Percentiles rank a stretch among this genome's conserved stretches.
These are phyloP conservation scores for Coracopsis vasa DNA, from an alignment of 2,113 vertebrate species.

Conservation along the genomic window DNA sequence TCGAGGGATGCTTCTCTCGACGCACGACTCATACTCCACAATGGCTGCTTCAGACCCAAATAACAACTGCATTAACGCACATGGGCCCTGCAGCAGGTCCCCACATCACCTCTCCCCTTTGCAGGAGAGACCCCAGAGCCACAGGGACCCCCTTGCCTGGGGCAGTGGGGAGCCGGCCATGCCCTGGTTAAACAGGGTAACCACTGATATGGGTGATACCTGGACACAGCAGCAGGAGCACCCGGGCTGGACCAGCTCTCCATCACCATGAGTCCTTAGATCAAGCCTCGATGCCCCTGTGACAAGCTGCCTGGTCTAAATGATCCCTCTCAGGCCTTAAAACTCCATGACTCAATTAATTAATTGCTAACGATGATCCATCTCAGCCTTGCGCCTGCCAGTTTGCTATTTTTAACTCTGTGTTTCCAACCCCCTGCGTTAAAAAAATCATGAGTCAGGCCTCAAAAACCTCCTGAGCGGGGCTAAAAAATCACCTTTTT, in stretches of 20 bases:
- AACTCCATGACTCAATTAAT: not conserved
- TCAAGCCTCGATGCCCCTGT: not conserved
- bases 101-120: not conserved
- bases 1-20: not conserved
- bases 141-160: too few species aligned
- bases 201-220: not conserved
- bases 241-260: not conserved
- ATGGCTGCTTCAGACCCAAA: not conserved
- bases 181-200: not conserved
- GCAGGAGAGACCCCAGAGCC: not conserved
- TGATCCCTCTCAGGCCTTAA: not conserved
- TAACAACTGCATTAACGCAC: not conserved
- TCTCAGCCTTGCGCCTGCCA: not conserved
- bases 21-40: not conserved
- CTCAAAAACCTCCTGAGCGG: not conserved
- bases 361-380: not conserved
- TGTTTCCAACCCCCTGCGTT: not conserved
- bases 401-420: slow-evolving; percentile 32
- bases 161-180: not conserved
- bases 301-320: not conserved
- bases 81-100: not conserved
- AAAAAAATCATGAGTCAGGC: slow-evolving; percentile 13
- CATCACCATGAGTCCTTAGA: not conserved
- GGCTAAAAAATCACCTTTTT: not conserved
- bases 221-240: not conserved